Conservation (phyloP, 2,888 invertebrate genomes). For the Mechanitis mazaeus region DNA sequence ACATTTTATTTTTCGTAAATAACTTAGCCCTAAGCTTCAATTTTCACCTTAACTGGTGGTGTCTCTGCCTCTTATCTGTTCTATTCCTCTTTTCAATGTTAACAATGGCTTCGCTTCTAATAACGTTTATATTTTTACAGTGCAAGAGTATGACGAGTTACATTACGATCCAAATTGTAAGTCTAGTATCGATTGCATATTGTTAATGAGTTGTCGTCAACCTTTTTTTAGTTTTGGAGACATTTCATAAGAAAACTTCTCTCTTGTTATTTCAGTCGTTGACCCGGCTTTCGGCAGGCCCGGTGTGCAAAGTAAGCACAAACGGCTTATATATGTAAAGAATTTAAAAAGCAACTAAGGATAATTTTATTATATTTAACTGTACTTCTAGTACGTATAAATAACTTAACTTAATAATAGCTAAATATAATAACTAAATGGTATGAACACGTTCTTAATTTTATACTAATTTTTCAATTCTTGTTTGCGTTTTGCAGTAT, state of each 20-base stretch:
- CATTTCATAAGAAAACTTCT: background rate
- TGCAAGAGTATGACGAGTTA: too few relatives aligned
- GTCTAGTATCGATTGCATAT: too few relatives aligned
- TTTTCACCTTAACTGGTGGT: background rate
- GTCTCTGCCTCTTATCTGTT: background rate
- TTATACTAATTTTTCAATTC: too few relatives aligned
- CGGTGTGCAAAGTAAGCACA: constrained; percentile 2
- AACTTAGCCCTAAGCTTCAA: background rate
- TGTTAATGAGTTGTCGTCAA: too few relatives aligned
- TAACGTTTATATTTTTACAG: background rate
- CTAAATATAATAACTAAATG: too few relatives aligned
- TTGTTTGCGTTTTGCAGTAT: too few relatives aligned
- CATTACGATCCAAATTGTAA: too few relatives aligned
- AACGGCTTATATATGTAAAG: too few relatives aligned
- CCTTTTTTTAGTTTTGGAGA: background rate
- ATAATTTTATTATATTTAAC: background rate
- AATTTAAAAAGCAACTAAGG: too few relatives aligned
- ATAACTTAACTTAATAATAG: too few relatives aligned
- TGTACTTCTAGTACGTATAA: background rate
- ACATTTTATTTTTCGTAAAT: background rate
- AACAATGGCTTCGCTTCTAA: background rate
- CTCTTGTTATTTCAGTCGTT: constrained; percentile 11
- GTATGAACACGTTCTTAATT: too few relatives aligned
- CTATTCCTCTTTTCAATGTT: background rate
- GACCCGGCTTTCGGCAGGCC: constrained; percentile 26